Conservation (phyloP, 1,140 invertebrate species). For the Drosophila melanica region DNA sequence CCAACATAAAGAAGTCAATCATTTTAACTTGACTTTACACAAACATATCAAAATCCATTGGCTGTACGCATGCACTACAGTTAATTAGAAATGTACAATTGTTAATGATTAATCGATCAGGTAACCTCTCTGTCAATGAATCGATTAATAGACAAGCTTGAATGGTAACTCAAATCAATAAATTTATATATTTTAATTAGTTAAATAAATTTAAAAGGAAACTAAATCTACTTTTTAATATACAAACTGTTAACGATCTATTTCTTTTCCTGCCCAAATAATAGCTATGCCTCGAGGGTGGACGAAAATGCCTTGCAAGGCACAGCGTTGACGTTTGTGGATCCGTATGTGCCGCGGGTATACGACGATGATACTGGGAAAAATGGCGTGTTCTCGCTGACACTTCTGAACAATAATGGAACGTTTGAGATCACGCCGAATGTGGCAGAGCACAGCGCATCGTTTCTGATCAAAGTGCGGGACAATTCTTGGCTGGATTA, state of each 20-base stretch:
- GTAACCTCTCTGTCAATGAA: no score
- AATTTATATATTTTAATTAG: no score
- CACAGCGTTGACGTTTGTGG: constrained; percentile 88
- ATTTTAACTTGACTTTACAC: no score
- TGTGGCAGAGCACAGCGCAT: constrained; percentile 92
- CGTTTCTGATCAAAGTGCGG: constrained; percentile 92
- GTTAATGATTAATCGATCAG: no score
- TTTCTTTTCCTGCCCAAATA: constrained; percentile 48
- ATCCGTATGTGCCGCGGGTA: constrained; percentile 89
- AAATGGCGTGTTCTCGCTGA: constrained; percentile 92
- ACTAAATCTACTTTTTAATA: neutral
- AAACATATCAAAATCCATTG: no score
- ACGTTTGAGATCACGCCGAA: constrained; percentile 95
- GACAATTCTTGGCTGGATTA: constrained; percentile 93
- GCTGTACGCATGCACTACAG: no score
- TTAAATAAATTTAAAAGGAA: no score
- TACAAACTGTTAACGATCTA: neutral
- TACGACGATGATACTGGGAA: constrained; percentile 91
- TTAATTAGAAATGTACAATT: no score
- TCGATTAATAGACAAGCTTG: no score
- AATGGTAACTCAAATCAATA: no score
- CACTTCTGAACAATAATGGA: constrained; percentile 91
- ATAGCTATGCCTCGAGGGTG: constrained; percentile 89
- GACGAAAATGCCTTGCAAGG: constrained; percentile 94
- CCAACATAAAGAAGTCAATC: no score